Evolutionary conservation across 2,888 invertebrate genomes (phyloP), one percentile per base, ranked within the genome.

Genomic region (Mellilla xanthometata): DNA sequence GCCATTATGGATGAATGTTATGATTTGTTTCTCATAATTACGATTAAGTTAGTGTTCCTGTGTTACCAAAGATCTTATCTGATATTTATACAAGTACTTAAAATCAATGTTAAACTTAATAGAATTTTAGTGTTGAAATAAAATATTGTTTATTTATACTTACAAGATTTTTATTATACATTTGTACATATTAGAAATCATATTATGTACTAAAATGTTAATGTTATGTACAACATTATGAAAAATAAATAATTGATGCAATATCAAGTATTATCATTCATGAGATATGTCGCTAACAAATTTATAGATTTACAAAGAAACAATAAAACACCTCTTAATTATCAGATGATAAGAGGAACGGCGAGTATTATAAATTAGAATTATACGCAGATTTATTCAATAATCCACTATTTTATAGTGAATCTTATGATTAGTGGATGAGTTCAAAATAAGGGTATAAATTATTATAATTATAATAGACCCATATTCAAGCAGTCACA

Each of bases 201-300:
- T 39, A 74, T 74, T 70, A 80, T 82, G 79, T 84, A 81, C 63
- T 72, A 73, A 68, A 68, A 26, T 44, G 31, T 38, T 42, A 68
- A 72, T 72, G 65, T 62, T 63, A 86, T 88, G 76, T 87, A 87
- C 86, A 48, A 86, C 61, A 65, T 68, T 70, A 72, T 65, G 62
- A 75, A 67, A 69, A 87, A 89, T 88, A 88, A 89, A 88, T 88
- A 87, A 70, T 79, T 75, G 71, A 72, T 73, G 70, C 72, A 68
- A 79, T 71, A 76, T 72, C 73, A 78, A 64, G 68, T 74, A 76
- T 68, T 62, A 72, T 76, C 66, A 66, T 70, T 72, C 54, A 68
- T 70, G n/a, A n/a, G n/a, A n/a, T 68, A 74, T 68, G 70, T 65
- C 58, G 56, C 39, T 44, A 41, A 49, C 31, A 44, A 34, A 50